Evolutionary conservation across 2,888 invertebrate species (phyloP).

Genomic region (Druceiella hillmani): DNA sequence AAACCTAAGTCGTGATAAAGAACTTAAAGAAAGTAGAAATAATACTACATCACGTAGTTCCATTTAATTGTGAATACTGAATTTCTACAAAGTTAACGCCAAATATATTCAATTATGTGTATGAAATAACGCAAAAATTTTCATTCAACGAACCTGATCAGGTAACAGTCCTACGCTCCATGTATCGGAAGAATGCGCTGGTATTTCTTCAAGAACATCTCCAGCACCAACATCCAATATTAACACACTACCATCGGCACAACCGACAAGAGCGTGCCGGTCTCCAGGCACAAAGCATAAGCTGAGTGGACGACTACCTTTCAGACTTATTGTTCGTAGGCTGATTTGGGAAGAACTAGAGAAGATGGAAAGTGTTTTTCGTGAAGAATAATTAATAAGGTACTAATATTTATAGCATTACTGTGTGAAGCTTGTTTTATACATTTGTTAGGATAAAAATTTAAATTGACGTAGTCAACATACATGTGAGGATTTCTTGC

Average conservation of each 20-base stretch:
- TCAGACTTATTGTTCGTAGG: slow-evolving; percentile 59
- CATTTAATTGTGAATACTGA: too few species aligned
- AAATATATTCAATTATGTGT: too few species aligned
- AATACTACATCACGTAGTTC: too few species aligned
- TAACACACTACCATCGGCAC: slow-evolving; percentile 76
- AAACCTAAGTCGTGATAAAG: too few species aligned
- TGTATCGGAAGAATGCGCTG: slow-evolving; percentile 77
- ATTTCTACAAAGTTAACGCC: too few species aligned
- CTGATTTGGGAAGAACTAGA: slow-evolving; percentile 55
- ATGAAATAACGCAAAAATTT: too few species aligned
- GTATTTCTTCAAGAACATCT: slow-evolving; percentile 72
- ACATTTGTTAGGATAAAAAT: too few species aligned
- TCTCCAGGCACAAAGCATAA: slow-evolving; percentile 83
- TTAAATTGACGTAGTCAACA: too few species aligned
- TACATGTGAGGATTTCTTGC: too few species aligned
- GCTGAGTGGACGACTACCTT: slow-evolving; percentile 62
- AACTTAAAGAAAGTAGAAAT: too few species aligned
- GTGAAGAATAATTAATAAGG: not conserved
- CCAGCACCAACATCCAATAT: slow-evolving; percentile 83
- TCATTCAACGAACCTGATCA: slow-evolving; percentile 72
- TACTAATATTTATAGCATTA: slow-evolving; percentile 5
- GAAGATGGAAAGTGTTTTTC: slow-evolving; percentile 7
- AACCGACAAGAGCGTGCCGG: slow-evolving; percentile 81
- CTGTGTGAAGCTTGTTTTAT: too few species aligned
- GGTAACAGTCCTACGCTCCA: slow-evolving; percentile 75